Evolutionary conservation across 1,140 invertebrate genomes (phyloP), one percentile per base, ranked within the genome.

Genomic region (Drosophila funebris): DNA sequence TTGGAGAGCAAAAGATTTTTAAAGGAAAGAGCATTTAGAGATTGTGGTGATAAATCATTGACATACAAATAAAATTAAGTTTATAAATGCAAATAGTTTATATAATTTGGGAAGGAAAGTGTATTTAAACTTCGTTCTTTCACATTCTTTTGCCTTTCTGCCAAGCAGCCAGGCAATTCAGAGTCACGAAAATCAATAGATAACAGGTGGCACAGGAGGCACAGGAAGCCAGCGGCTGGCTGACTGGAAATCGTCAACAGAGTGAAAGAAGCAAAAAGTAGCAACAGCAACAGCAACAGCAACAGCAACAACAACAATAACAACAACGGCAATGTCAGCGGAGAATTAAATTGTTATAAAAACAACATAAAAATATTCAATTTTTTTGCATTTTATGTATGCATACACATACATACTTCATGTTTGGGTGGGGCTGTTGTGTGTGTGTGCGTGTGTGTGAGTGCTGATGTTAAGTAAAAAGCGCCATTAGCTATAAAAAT

Each of bases 401-500:
- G 20, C 27, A 22, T 6, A 24, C 20, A 18, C 22, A 44, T 18
- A 33, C 24, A 33, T 31, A 37, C n/a, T 27, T 11, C 73, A 39
- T 22, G 13, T 31, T 48, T 29, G n/a, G 58, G 52, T 74, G 57
- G 53, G 13, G 13, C 37, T 46, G 72, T n/a, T 16, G 4, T 39
- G 37, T 37, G 39, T 20, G 8, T 9, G 43, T 46, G 43, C 27
- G 44, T 14, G 22, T 48, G 22, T 27, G 44, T 71, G 73, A 81
- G 68, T 87, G 82, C 87, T 87, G 70, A 78, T 73, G 81, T 85
- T 87, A 82, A 87, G 81, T 84, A 81, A 87, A 85, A 85, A 85
- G 82, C 66, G 74, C 82, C 82, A 85, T 85, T 85, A 85, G 82
- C 82, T 87, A 85, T 87, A 87, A 85, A 85, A 85, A 85, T 85